Conservation (phyloP, 2,113 vertebrate species). For the Crotalus helleri region DNA sequence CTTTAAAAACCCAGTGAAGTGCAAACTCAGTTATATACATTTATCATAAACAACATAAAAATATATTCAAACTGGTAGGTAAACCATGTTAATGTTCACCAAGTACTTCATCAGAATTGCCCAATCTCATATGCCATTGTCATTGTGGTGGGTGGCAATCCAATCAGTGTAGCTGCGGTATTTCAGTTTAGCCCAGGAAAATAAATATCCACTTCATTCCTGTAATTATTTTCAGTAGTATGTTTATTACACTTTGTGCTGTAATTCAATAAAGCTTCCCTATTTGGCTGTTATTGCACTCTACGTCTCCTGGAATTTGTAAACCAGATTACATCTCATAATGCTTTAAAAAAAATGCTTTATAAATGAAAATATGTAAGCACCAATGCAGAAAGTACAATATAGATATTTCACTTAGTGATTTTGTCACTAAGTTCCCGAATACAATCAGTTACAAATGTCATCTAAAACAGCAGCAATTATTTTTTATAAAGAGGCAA, state of each 20-base stretch:
- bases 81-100: neutral
- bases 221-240: neutral
- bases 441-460: conserved; percentile 34
- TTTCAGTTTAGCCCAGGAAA: conserved; percentile 7
- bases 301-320: conserved; percentile 6
- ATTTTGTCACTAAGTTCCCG: neutral
- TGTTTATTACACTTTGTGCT: conserved; percentile 19
- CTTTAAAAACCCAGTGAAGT: conserved; percentile 45
- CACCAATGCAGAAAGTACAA: conserved; percentile 25
- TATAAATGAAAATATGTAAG: neutral
- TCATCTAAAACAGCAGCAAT: neutral
- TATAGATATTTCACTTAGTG: neutral
- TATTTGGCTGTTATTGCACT: conserved; percentile 22
- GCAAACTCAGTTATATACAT: conserved; percentile 34
- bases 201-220: neutral
- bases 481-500: neutral
- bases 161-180: neutral
- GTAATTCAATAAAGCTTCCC: neutral
- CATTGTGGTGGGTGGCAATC: neutral
- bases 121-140: conserved; percentile 11
- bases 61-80: conserved; percentile 6
- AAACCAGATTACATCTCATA: conserved; percentile 11
- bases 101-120: conserved; percentile 34
- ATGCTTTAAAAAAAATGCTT: neutral
- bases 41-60: conserved; percentile 30